Evolutionary conservation across 2,888 invertebrate genomes (phyloP).

Genomic region (Digitonthophagus gazella): DNA sequence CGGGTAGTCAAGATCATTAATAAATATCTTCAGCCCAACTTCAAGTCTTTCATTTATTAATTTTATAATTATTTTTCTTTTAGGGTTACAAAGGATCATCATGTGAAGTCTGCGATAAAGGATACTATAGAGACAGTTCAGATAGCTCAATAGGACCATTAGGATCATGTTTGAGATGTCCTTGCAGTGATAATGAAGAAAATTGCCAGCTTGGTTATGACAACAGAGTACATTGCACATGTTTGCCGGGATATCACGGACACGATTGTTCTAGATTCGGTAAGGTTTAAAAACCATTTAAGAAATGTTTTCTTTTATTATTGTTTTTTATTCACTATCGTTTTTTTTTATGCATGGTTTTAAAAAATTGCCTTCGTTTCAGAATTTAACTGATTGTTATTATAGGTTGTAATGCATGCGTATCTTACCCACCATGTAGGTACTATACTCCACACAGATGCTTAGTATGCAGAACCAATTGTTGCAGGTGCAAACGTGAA

Average conservation of each 20-base stretch:
- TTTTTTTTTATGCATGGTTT: background rate
- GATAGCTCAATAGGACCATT: slow-evolving; percentile 53
- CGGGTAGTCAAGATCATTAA: too few relatives aligned
- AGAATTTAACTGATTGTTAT: background rate
- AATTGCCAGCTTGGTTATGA: slow-evolving; percentile 61
- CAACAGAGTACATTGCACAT: slow-evolving; percentile 67
- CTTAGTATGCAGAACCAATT: background rate
- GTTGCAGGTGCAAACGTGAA: background rate
- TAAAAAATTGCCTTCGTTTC: background rate
- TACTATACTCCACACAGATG: background rate
- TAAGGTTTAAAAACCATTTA: slow-evolving; percentile 43
- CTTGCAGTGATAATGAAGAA: slow-evolving; percentile 72
- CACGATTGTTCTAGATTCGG: slow-evolving; percentile 58
- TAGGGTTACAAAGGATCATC: slow-evolving; percentile 74
- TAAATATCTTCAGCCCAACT: too few relatives aligned
- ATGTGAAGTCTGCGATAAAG: slow-evolving; percentile 74
- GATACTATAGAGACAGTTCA: slow-evolving; percentile 68
- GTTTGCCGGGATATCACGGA: slow-evolving; percentile 68
- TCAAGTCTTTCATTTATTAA: too few relatives aligned
- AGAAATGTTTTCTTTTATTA: background rate
- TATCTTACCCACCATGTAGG: background rate
- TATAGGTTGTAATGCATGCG: background rate
- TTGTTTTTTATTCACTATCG: too few relatives aligned
- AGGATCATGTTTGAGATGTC: slow-evolving; percentile 68
- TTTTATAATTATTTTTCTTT: background rate